phyloP scores from a whole-genome alignment of 2,113 vertebrate species.

The Calyptommatus sinebrachiatus region DNA sequence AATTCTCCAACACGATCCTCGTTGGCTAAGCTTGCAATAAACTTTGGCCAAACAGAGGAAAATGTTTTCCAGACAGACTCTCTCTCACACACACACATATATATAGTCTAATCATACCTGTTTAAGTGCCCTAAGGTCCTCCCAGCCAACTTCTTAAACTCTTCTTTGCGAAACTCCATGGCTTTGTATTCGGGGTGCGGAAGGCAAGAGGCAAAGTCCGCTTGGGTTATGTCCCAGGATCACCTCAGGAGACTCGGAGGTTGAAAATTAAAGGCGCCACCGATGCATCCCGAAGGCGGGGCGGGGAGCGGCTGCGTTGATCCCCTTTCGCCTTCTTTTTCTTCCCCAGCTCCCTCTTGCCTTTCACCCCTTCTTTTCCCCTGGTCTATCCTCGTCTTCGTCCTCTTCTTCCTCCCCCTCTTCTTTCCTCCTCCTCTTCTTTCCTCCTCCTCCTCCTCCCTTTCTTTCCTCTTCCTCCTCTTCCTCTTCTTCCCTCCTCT shows the following conservation, averaged over 20 bases:
- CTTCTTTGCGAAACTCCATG: constrained; percentile 43
- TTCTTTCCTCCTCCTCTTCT: not conserved
- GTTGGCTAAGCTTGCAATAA: not conserved
- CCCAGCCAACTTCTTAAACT: constrained; percentile 39
- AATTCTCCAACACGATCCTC: not conserved
- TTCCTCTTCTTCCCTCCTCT: not conserved
- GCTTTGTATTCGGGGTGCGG: not conserved
- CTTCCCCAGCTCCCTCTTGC: not conserved
- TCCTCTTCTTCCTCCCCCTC: too few species aligned
- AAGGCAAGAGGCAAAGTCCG: not conserved
- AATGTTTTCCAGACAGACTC: too few species aligned
- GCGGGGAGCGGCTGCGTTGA: not conserved
- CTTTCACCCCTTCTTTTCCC: not conserved
- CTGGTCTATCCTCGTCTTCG: not conserved
- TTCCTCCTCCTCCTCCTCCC: not conserved
- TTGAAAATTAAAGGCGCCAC: constrained; percentile 1
- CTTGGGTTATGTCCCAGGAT: not conserved
- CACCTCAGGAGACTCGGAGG: not conserved
- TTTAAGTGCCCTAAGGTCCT: constrained; percentile 21
- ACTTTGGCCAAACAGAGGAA: not conserved
- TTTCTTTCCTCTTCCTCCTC: not conserved
- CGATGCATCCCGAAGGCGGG: not conserved
- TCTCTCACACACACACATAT: not conserved
- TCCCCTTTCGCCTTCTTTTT: not conserved
- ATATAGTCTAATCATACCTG: not conserved